Conservation (phyloP, 2,797 vertebrate genomes). For the Paguma larvata region DNA sequence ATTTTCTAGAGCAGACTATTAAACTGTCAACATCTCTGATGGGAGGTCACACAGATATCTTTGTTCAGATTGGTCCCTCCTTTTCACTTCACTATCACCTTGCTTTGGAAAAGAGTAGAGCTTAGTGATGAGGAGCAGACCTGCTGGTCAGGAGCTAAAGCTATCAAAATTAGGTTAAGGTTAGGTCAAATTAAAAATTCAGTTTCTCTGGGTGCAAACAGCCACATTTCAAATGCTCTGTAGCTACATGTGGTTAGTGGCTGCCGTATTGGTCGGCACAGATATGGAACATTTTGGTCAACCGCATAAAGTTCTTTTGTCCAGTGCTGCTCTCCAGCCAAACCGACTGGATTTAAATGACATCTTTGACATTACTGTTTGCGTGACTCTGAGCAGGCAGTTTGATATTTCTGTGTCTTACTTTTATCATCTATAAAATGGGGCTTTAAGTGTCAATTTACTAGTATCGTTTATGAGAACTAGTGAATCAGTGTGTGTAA, state of each 20-base stretch:
- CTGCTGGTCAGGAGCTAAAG: neutral
- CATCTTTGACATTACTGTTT: neutral
- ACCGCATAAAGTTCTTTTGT: neutral
- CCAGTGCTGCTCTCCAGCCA: neutral
- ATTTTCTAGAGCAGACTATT: neutral
- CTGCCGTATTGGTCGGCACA: neutral
- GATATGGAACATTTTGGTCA: neutral
- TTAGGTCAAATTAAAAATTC: neutral
- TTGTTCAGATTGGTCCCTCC: neutral
- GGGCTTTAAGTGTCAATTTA: neutral
- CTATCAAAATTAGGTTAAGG: neutral
- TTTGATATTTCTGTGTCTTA: neutral
- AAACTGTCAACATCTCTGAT: neutral
- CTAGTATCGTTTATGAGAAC: conserved; percentile 1
- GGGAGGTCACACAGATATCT: neutral
- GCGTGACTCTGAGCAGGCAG: neutral
- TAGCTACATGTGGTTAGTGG: neutral
- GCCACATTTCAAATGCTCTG: neutral
- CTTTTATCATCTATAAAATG: neutral
- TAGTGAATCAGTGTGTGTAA: neutral
- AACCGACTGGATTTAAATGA: neutral
- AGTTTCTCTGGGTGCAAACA: neutral
- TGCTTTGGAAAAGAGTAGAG: neutral
- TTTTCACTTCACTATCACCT: neutral
- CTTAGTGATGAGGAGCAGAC: neutral